Evolutionary conservation across 2,888 invertebrate genomes (phyloP).

Genomic region (Vandiemenella viatica): DNA sequence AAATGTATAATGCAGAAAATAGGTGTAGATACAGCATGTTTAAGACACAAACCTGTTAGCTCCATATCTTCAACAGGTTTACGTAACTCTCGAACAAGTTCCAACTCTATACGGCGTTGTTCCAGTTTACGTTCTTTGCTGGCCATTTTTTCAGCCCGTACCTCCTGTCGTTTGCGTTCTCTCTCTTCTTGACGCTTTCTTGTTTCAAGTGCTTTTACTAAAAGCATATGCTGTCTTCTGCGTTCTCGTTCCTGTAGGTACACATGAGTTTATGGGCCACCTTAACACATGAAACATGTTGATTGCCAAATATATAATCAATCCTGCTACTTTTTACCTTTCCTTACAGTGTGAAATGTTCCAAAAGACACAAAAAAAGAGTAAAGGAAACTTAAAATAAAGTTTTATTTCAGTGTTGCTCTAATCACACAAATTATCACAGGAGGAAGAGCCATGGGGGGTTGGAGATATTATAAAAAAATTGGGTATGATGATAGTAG

Average conservation of each 20-base stretch:
- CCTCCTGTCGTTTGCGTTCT: constrained; percentile 57
- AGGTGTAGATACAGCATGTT: background rate
- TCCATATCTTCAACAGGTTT: constrained; percentile 88
- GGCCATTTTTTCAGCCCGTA: constrained; percentile 68
- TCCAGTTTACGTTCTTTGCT: constrained; percentile 74
- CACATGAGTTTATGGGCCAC: too few relatives aligned
- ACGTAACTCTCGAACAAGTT: constrained; percentile 52
- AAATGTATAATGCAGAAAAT: too few relatives aligned
- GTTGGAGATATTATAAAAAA: too few relatives aligned
- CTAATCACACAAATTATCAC: too few relatives aligned
- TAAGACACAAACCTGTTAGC: constrained; percentile 35
- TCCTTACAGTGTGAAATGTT: too few relatives aligned
- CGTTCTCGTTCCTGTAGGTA: constrained; percentile 63
- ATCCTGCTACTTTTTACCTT: too few relatives aligned
- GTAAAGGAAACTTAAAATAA: too few relatives aligned
- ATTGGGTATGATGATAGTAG: too few relatives aligned
- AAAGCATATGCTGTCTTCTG: constrained; percentile 75
- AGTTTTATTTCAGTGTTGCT: too few relatives aligned
- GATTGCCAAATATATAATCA: background rate
- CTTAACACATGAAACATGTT: too few relatives aligned
- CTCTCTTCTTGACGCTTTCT: constrained; percentile 76
- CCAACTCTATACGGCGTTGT: constrained; percentile 47
- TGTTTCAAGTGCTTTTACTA: constrained; percentile 75
- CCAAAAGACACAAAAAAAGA: too few relatives aligned
- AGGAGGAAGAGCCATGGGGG: too few relatives aligned